phyloP scores from a whole-genome alignment of 2,113 vertebrate species.

The Nannobrachium achirus region DNA sequence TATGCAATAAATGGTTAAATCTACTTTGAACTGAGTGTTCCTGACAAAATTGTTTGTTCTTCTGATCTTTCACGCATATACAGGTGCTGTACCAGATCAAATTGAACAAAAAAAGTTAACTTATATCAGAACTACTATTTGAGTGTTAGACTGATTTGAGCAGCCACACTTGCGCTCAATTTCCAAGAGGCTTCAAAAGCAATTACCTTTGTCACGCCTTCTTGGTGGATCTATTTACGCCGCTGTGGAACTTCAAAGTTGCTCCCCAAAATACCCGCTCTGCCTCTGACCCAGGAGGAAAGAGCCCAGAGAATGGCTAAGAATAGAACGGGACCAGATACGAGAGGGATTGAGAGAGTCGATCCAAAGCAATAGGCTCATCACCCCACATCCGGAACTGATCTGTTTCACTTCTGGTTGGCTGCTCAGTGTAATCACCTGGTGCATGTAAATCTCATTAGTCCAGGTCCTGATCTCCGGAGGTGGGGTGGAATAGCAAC shows the following conservation, averaged over 20 bases:
- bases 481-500: slow-evolving; percentile 60
- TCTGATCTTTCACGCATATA: too few relatives aligned
- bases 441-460: slow-evolving; percentile 78
- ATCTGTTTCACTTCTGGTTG: slow-evolving; percentile 71
- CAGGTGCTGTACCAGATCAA: too few relatives aligned
- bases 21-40: too few relatives aligned
- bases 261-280: slow-evolving; percentile 23
- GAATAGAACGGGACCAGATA: slow-evolving; percentile 49
- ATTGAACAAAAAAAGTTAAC: too few relatives aligned
- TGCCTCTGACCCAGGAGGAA: slow-evolving; percentile 33
- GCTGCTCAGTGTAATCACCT: slow-evolving; percentile 75
- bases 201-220: not conserved
- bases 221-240: not conserved
- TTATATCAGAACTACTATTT: not conserved
- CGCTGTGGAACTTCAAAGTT: slow-evolving; percentile 17
- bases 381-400: slow-evolving; percentile 59
- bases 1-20: too few relatives aligned
- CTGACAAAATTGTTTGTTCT: too few relatives aligned
- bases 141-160: not conserved
- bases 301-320: slow-evolving; percentile 29
- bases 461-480: slow-evolving; percentile 66
- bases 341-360: slow-evolving; percentile 28
- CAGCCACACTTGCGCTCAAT: not conserved
- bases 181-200: not conserved
- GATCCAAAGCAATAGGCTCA: slow-evolving; percentile 39